phyloP scores from a whole-genome alignment of 2,797 vertebrate species.

The Telmatherina bonti region DNA sequence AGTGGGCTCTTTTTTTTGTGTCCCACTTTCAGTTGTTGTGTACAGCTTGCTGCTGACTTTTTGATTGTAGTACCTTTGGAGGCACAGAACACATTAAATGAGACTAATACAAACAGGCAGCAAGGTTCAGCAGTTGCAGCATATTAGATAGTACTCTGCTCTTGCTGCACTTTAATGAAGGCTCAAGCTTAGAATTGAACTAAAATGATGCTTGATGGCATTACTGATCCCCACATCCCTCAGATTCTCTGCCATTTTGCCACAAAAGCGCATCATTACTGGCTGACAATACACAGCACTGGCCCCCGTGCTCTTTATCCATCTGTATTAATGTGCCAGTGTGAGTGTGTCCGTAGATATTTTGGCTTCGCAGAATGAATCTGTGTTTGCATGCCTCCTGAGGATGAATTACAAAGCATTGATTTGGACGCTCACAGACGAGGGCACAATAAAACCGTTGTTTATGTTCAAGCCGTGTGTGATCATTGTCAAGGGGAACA shows the following conservation, averaged over 20 bases:
- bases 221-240: conserved; percentile 34
- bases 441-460: conserved; percentile 74
- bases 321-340: conserved; percentile 47
- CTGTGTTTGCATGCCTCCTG: conserved; percentile 48
- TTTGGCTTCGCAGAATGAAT: conserved; percentile 29
- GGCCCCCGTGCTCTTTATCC: conserved; percentile 45
- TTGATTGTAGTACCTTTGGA: conserved; percentile 57
- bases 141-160: conserved; percentile 29
- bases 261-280: conserved; percentile 31
- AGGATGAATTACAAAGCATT: conserved; percentile 71
- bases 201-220: conserved; percentile 34
- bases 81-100: conserved; percentile 59
- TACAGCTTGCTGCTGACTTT: conserved; percentile 56
- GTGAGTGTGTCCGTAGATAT: conserved; percentile 36
- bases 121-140: conserved; percentile 37
- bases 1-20: conserved; percentile 42
- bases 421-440: conserved; percentile 59
- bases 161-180: conserved; percentile 50
- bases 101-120: conserved; percentile 67
- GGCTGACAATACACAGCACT: background rate
- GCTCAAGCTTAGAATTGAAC: conserved; percentile 38
- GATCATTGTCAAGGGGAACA: conserved; percentile 68
- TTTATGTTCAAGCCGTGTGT: conserved; percentile 66
- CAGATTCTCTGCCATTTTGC: conserved; percentile 19
- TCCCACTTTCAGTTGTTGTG: conserved; percentile 58